Evolutionary conservation across 2,113 vertebrate genomes (phyloP), one percentile per base, ranked within the genome.

Genomic region (Hoplias malabaricus): DNA sequence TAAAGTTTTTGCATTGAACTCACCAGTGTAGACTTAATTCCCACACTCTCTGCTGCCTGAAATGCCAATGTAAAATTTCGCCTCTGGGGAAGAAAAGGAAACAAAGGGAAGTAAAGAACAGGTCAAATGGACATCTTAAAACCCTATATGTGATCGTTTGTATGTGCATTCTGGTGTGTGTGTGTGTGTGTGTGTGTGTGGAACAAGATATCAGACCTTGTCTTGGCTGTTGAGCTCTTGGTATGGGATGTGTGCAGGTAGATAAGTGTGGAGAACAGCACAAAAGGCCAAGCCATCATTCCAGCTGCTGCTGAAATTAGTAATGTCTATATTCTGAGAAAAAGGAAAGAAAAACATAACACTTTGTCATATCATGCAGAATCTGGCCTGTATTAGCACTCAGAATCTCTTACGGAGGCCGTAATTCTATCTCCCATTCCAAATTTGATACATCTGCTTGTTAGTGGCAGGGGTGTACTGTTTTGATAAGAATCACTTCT

Each of bases 231-330:
- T 94, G 36, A 96, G 91, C 3, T 95, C 94, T 61, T 94, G 92
- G 61, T 95, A 96, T 0, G 95, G 94, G 73, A 96, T 96, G 54
- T 95, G 93, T 5, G 94, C 94, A 0, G 95, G 95, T 38, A 96
- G 93, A 54, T 96, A 96, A 0, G 95, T 95, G 43, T 96, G 95
- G 72, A 96, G 92, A 23, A 96, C 89, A 0, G 95, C 94, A 25
- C 95, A 96, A 86, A 96, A 95, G 43, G 95, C 95, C 77, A 96
- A 83, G 12, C 94, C 95, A 2, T 96, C 95, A 0, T 95, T 95
- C 95, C 95, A 96, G 84, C 95, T 96, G 86, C 95, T 96, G 90
- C 94, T 96, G 88, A 96, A 96, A 84, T 96, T 96, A 8, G 94
- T 96, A 78, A 96, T 95, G 84, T 96, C 94, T 0, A 96, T 96